phyloP scores from a whole-genome alignment of 2,888 invertebrate genomes.

The Blastobasis lacticolella region DNA sequence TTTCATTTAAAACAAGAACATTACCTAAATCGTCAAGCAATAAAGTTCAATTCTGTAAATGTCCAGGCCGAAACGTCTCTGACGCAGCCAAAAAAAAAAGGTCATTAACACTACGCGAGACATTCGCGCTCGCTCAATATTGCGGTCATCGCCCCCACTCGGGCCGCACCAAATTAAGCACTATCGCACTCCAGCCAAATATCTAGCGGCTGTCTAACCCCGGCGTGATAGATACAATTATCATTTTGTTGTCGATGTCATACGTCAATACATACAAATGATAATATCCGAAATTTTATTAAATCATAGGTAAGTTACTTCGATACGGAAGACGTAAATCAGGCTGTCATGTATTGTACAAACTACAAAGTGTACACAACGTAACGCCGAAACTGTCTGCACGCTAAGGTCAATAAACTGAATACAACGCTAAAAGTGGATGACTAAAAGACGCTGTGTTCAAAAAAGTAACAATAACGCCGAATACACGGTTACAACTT shows the following conservation, averaged over 20 bases:
- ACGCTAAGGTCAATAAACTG: constrained; percentile 34
- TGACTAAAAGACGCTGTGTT: too few species aligned
- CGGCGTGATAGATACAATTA: not conserved
- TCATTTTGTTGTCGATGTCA: constrained; percentile 20
- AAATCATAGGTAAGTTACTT: too few species aligned
- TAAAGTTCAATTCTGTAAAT: too few species aligned
- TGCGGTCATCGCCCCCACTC: constrained; percentile 67
- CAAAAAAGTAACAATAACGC: too few species aligned
- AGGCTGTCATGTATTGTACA: too few species aligned
- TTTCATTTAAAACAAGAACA: too few species aligned
- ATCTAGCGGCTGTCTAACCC: not conserved
- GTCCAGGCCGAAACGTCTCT: too few species aligned
- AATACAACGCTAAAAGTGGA: not conserved
- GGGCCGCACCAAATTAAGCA: constrained; percentile 32
- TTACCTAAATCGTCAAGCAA: too few species aligned
- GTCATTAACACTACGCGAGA: constrained; percentile 71
- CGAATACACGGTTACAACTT: too few species aligned
- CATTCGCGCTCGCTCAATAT: constrained; percentile 71
- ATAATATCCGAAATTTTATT: too few species aligned
- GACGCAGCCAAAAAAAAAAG: constrained; percentile 62
- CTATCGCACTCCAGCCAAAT: constrained; percentile 19
- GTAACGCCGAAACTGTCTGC: constrained; percentile 15
- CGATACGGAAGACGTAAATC: too few species aligned
- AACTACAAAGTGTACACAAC: too few species aligned
- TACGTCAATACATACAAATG: not conserved